A percentile compares a stretch with the other conserved stretches of the same genome.
phyloP scores from a whole-genome alignment of 1,140 invertebrate species.

The Drosophila sturtevanti region DNA sequence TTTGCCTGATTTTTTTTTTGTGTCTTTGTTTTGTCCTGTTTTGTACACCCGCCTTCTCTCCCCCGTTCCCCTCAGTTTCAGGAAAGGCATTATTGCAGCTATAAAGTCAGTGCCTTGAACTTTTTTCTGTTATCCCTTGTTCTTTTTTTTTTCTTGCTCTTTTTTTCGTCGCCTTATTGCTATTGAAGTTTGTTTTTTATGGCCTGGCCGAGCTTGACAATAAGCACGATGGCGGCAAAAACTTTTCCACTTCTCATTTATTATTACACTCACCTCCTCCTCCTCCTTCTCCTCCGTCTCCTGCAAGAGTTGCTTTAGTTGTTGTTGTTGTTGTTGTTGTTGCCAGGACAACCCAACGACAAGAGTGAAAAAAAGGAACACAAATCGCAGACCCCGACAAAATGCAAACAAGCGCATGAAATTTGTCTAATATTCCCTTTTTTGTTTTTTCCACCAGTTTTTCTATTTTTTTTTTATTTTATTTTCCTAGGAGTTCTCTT shows the following conservation, averaged over 20 bases:
- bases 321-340: constrained; percentile 42
- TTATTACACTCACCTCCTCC: constrained; percentile 63
- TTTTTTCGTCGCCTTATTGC: constrained; percentile 76
- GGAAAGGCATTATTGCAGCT: constrained; percentile 72
- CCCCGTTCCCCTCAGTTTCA: background rate
- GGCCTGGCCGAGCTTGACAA: constrained; percentile 77
- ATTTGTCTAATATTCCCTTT: constrained; percentile 45
- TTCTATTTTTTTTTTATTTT: background rate
- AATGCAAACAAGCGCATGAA: constrained; percentile 60
- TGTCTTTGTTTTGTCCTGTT: constrained; percentile 1
- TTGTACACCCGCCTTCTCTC: no score
- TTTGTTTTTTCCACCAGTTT: background rate
- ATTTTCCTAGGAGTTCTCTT: background rate
- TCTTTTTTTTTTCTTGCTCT: constrained; percentile 50
- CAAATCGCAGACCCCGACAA: constrained; percentile 42
- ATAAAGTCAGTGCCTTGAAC: constrained; percentile 80
- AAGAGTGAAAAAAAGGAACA: constrained; percentile 40
- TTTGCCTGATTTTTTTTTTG: background rate
- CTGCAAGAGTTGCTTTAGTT: background rate
- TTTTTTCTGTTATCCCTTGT: constrained; percentile 56
- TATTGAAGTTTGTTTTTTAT: constrained; percentile 80
- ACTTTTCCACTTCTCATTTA: constrained; percentile 81
- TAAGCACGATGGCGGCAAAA: constrained; percentile 74
- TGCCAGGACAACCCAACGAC: constrained; percentile 69
- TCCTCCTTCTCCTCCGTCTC: background rate